Conservation (phyloP, 2,888 invertebrate genomes). For the Chrysotoxum bicinctum region DNA sequence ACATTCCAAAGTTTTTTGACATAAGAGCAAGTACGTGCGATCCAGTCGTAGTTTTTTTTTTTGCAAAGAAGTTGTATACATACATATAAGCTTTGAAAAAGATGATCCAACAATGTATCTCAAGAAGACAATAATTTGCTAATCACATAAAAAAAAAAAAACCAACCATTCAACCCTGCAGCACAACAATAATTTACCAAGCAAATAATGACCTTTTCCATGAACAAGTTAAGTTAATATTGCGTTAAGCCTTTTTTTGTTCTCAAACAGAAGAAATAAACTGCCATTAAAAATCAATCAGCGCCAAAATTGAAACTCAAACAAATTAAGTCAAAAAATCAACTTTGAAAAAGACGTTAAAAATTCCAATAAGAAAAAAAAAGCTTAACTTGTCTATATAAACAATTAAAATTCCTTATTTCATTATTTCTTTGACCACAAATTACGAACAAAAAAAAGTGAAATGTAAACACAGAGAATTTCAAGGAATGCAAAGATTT, state of each 20-base stretch:
- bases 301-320: conserved; percentile 34
- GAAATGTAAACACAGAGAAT: conserved; percentile 59
- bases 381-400: conserved; percentile 15
- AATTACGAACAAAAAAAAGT: conserved; percentile 5
- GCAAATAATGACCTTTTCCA: conserved; percentile 7
- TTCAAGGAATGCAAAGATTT: conserved; percentile 50
- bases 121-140: background rate
- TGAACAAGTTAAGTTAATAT: background rate
- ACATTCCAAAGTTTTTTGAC: too few relatives aligned
- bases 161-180: background rate
- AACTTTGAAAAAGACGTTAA: conserved; percentile 18
- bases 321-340: conserved; percentile 55
- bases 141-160: background rate
- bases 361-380: background rate
- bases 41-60: too few relatives aligned
- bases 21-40: too few relatives aligned
- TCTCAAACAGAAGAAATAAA: background rate
- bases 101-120: background rate
- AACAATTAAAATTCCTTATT: conserved; percentile 26
- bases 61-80: background rate
- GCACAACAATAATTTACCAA: background rate
- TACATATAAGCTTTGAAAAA: background rate
- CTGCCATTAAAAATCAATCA: conserved; percentile 62
- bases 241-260: background rate
- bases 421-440: background rate